Evolutionary conservation across 2,888 invertebrate genomes (phyloP), one percentile per base, ranked within the genome.

Genomic region (Pecten maximus): DNA sequence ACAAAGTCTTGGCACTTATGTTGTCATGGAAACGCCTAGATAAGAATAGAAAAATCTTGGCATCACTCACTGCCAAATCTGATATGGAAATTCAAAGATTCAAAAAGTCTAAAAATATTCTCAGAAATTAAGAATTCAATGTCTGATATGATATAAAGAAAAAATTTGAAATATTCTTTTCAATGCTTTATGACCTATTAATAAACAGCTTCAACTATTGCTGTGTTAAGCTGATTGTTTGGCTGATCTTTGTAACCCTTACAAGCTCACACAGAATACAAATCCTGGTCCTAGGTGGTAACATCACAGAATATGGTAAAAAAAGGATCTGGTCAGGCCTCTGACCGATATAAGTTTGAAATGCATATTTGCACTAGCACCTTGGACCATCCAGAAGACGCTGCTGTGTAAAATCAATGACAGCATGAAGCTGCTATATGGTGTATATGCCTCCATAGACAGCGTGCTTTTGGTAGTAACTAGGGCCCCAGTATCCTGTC

Each of bases 341-440:
- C 35, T 74, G 74, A 74, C 74, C 74, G 15, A 74, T 74, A 74
- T 74, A 74, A 74, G 35, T 74, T 74, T 74, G 35, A 74, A 74
- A 10, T 74, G 28, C 74, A 74, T 74, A 74, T 54, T 10, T 74
- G 74, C 74, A 74, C 74, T 35, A 74, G 0, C 74, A 74, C 74
- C 74, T 28, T 35, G 10, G 35, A 12, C 74, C 12, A 74, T 19
- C 74, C 74, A 74, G 35, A 74, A 74, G 35, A 74, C 74, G 74
- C 74, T 74, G 74, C 74, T 74, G 10, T 74, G 74, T 74, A 74
- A 74, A 74, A 74, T 74, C 74, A 74, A 74, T 74, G 74, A 74
- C 10, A 12, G 35, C 28, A 6, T 74, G 74, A 10, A 74, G 74
- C 74, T 3, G 12, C 35, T 28, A 35, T 28, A 74, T 74, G 60